Conservation (phyloP, 2,113 vertebrate genomes). For the Onychostoma macrolepis region DNA sequence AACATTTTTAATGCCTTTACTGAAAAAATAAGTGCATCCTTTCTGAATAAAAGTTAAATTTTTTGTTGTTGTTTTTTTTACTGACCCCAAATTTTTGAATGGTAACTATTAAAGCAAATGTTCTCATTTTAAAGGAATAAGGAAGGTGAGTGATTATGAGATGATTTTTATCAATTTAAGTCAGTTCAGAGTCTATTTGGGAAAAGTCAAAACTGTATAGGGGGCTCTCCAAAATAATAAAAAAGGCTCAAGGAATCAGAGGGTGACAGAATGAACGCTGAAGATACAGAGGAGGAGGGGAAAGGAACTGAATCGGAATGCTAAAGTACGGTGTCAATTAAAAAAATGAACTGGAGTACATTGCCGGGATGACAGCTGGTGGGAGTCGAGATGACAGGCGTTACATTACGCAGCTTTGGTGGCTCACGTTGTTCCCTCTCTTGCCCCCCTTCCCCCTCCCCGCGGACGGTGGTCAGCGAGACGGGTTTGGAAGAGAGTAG, state of each 20-base stretch:
- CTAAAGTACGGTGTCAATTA: constrained; percentile 95
- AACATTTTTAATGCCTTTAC: too few relatives aligned
- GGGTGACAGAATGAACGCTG: not conserved
- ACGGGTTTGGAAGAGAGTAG: not conserved
- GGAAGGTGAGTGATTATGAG: not conserved
- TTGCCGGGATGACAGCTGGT: constrained; percentile 87
- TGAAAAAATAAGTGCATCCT: too few relatives aligned
- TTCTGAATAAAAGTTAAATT: too few relatives aligned
- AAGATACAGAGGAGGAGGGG: constrained; percentile 57
- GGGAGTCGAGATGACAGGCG: constrained; percentile 91
- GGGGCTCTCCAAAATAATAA: not conserved
- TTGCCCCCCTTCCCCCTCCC: constrained; percentile 37
- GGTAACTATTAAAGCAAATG: too few relatives aligned
- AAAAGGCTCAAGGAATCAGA: constrained; percentile 1
- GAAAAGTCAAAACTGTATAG: not conserved
- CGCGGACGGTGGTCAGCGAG: constrained; percentile 53
- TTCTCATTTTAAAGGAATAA: too few relatives aligned
- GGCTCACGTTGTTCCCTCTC: constrained; percentile 62
- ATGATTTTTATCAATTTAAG: not conserved
- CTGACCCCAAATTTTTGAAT: too few relatives aligned
- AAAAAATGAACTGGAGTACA: constrained; percentile 86
- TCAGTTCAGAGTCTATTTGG: not conserved
- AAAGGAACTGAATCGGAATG: constrained; percentile 76
- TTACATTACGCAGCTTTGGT: constrained; percentile 81
- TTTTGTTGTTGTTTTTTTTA: too few relatives aligned